A percentile compares a stretch with the other conserved stretches of the same genome.
These are phyloP conservation scores for Hesperia comma DNA, from an alignment of 2,888 invertebrate species.

Conservation along the genomic window DNA sequence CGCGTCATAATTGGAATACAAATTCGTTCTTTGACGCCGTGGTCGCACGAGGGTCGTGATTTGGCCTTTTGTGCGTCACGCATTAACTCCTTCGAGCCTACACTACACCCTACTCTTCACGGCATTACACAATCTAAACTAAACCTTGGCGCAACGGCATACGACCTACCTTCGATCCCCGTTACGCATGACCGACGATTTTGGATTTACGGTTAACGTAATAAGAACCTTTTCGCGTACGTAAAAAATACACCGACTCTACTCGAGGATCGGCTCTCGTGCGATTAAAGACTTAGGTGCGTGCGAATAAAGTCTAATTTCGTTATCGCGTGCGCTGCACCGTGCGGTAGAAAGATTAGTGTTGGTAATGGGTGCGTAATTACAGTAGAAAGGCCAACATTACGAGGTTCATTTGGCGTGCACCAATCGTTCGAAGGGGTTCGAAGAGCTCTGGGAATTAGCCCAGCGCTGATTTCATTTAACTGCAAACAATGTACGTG, in stretches of 20 bases:
- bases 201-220: slow-evolving; percentile 66
- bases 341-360: slow-evolving; percentile 68
- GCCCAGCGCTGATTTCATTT: slow-evolving; percentile 64
- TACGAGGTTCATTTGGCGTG: slow-evolving; percentile 78
- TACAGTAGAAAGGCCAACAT: slow-evolving; percentile 82
- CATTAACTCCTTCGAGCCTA: slow-evolving; percentile 81
- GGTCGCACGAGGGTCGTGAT: slow-evolving; percentile 75
- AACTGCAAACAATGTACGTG: slow-evolving; percentile 61
- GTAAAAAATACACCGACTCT: slow-evolving; percentile 47
- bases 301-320: slow-evolving; percentile 52
- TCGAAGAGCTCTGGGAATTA: slow-evolving; percentile 62
- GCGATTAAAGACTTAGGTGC: slow-evolving; percentile 48
- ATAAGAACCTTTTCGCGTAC: slow-evolving; percentile 70
- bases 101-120: slow-evolving; percentile 60
- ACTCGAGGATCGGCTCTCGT: slow-evolving; percentile 15
- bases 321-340: slow-evolving; percentile 43
- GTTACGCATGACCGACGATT: slow-evolving; percentile 57
- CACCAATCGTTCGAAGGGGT: slow-evolving; percentile 75
- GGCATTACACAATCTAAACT: slow-evolving; percentile 47
- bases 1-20: slow-evolving; percentile 82
- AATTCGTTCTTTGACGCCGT: slow-evolving; percentile 79
- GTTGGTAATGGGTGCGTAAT: slow-evolving; percentile 79
- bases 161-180: slow-evolving; percentile 41
- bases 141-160: slow-evolving; percentile 51
- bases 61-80: slow-evolving; percentile 83